Evolutionary conservation across 2,797 vertebrate species (phyloP).

Genomic region (Enteromius treurensis): DNA sequence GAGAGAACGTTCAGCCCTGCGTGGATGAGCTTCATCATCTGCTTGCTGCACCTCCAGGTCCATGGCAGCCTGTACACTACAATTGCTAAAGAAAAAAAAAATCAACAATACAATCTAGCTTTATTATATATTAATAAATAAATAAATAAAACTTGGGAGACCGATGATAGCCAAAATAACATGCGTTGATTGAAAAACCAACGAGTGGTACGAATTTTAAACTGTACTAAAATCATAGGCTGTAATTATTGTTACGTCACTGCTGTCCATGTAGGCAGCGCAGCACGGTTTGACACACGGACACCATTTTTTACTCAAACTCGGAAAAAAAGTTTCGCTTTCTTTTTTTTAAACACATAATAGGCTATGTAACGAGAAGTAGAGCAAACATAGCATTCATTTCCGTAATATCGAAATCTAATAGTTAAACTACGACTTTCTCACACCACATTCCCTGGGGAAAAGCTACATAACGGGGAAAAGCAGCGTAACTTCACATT

Average conservation of each 20-base stretch:
- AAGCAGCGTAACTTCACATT: not conserved
- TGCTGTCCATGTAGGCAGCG: not conserved
- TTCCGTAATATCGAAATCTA: not conserved
- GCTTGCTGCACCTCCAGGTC: constrained; percentile 93
- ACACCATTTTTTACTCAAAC: not conserved
- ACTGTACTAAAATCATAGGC: not conserved
- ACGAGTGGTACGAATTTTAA: not conserved
- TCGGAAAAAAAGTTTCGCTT: not conserved
- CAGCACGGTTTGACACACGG: not conserved
- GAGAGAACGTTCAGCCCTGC: constrained; percentile 83
- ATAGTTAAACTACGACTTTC: not conserved
- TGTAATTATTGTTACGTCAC: not conserved
- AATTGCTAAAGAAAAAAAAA: constrained; percentile 81
- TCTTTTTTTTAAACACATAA: not conserved
- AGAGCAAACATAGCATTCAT: not conserved
- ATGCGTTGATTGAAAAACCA: not conserved
- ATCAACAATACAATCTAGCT: too few species aligned
- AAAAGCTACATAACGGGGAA: not conserved
- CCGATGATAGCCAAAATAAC: not conserved
- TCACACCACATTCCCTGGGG: not conserved
- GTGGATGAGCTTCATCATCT: constrained; percentile 91
- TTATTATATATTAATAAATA: too few species aligned
- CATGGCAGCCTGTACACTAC: constrained; percentile 95
- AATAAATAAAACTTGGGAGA: too few species aligned
- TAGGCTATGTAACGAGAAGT: not conserved